Base-by-base conservation (phyloP, 2,888 invertebrate species). In the Diplolepis rosae region DNA sequence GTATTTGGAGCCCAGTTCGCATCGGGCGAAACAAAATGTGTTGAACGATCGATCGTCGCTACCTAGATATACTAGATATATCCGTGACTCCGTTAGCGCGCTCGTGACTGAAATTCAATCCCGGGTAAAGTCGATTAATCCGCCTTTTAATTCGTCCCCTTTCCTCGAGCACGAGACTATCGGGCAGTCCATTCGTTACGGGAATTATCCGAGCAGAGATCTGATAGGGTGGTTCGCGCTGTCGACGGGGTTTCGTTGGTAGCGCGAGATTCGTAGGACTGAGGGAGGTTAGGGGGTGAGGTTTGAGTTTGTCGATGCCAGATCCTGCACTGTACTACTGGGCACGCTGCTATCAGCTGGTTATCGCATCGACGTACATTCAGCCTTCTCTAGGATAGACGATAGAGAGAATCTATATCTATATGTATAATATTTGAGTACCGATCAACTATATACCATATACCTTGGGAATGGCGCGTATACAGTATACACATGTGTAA, bases 341-440 rank as follows among this genome's bases (percentile, higher is more conserved):
- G 77, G 75, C 77, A 75, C 70, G 69, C 70, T 75, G 73, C 81
- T 84, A 84, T 84, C 84, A 79, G 80, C 79, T 80, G 84, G 80
- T 81, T 80, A 82, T 83, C 82, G 79, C 75, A 77, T 75, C 75
- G 73, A 15, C 32, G 32, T 32, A 11, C 4, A 32, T 32, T 32
- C 32, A 32, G 32, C n/a, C n/a, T n/a, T n/a, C n/a, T n/a, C n/a
- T n/a, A n/a, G n/a, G n/a, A n/a, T n/a, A n/a, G 32, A 11, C 11
- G 32, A 32, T 32, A 32, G 32, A 11, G 32, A 9, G 32, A 32
- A 9, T 32, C 32, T 9, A 11, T 9, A 11, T 32, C 7, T 4
- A 2, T 7, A 9, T 32, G 32, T 7, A 32, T 11, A 4, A 11
- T 32, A 32, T 32, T 32, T 32, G 32, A 32, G 32, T 32, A 32